These are phyloP conservation scores for Threskiornis aethiopicus DNA, from an alignment of 2,797 vertebrate species.

Conservation along the genomic window DNA sequence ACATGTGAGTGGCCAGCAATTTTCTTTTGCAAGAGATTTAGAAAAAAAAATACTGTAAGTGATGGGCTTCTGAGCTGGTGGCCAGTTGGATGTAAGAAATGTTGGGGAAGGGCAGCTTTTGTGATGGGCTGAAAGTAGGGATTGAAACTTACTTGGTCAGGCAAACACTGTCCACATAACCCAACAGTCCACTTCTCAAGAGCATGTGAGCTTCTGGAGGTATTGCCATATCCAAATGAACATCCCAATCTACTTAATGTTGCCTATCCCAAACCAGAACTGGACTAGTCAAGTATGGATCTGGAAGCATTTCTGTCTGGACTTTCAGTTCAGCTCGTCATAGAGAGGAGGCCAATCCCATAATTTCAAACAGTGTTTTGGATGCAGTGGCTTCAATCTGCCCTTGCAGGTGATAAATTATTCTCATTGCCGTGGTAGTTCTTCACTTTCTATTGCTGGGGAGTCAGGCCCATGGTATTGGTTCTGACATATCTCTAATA, in stretches of 20 bases:
- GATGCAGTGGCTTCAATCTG: background rate
- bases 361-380: background rate
- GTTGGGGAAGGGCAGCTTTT: background rate
- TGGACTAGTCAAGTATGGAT: background rate
- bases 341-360: background rate
- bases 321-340: background rate
- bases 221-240: background rate
- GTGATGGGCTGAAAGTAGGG: background rate
- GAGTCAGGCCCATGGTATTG: background rate
- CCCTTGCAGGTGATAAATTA: background rate
- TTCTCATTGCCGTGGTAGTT: background rate
- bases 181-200: background rate
- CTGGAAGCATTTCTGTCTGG: background rate
- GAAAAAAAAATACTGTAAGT: background rate
- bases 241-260: background rate
- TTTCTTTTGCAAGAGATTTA: background rate
- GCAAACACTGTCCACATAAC: background rate
- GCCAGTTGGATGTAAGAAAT: background rate
- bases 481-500: constrained; percentile 45
- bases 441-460: constrained; percentile 4
- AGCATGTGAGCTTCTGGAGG: background rate
- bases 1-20: background rate
- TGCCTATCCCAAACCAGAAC: background rate
- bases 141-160: background rate
- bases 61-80: background rate